Evolutionary conservation across 2,888 invertebrate species (phyloP), one percentile per base, ranked within the genome.

Genomic region (Eueremaeus valkanovi): DNA sequence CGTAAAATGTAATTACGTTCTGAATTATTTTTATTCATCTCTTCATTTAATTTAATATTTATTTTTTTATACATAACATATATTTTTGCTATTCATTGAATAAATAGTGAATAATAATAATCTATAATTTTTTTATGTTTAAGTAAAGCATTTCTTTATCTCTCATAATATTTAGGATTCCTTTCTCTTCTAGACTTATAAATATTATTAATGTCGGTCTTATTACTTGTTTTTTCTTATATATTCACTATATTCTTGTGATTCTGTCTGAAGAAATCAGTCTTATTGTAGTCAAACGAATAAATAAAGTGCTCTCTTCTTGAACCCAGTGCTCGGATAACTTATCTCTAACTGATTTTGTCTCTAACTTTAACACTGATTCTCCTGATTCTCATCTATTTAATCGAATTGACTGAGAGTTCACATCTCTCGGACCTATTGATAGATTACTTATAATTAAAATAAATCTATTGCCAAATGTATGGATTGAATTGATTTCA

Each of bases 1-100:
- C 61, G 61, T 61, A 61, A 61, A 61, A 61, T 61, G 61, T 61
- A 61, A 61, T 61, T 55, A 55, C 55, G 11, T 24, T 55, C 27
- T 49, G 49, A 49, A 55, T 24, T 61, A 61, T 61, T 61, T 31
- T 61, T 61, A 1, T 5, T 16, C 21, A 3, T 61, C 29, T 29
- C 61, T 61, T 61, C 61, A 61, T 61, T 61, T 61, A 27, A 61
- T 61, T 61, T 29, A 61, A 61, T 61, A 31, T 27, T 29, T 31
- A 9, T 27, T 55, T 27, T 55, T 13, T 49, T 18, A 49, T 49
- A 11, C 40, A n/a, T n/a, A n/a, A n/a, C n/a, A n/a, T n/a, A n/a
- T n/a, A n/a, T n/a, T n/a, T 45, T 6, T 55, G 55, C 21, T 55
- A 55, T n/a, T 55, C 55, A 27, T 55, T 55, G 55, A 55, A 55